phyloP scores from a whole-genome alignment of 2,113 vertebrate genomes.

The Suncus etruscus region DNA sequence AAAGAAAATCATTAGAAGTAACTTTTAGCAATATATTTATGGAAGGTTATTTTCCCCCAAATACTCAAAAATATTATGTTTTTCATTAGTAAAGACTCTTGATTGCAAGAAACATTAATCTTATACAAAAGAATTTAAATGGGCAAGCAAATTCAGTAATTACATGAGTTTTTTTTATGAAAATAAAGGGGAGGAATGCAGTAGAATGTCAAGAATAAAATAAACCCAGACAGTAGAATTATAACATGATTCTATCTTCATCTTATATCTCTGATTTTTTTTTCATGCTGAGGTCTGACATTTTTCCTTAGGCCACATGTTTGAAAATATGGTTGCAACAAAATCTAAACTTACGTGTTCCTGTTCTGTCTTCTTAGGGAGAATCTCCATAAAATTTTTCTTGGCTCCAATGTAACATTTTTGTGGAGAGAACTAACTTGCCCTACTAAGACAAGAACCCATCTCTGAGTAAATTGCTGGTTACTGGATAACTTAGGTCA shows the following conservation, averaged over 20 bases:
- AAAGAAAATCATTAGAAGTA: not conserved
- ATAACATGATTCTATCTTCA: not conserved
- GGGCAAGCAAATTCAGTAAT: not conserved
- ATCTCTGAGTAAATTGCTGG: not conserved
- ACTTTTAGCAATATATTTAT: not conserved
- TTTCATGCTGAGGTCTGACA: not conserved
- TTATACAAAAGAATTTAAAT: not conserved
- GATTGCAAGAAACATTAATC: not conserved
- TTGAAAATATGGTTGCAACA: not conserved
- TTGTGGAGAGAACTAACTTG: slow-evolving; percentile 31
- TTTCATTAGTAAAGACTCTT: not conserved
- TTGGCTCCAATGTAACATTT: not conserved
- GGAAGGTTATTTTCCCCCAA: not conserved
- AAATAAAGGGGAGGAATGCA: not conserved
- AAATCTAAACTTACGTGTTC: not conserved
- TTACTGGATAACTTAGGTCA: slow-evolving; percentile 27
- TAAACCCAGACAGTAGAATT: not conserved
- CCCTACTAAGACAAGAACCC: not conserved
- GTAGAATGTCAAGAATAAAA: not conserved
- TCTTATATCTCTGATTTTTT: not conserved
- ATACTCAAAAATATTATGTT: not conserved
- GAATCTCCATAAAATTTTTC: not conserved
- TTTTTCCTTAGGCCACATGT: not conserved
- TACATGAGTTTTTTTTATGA: not conserved
- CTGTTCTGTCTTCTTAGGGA: not conserved